Conservation (phyloP, 64 coral and sea anemone species). For the Pachyseris speciosa region DNA sequence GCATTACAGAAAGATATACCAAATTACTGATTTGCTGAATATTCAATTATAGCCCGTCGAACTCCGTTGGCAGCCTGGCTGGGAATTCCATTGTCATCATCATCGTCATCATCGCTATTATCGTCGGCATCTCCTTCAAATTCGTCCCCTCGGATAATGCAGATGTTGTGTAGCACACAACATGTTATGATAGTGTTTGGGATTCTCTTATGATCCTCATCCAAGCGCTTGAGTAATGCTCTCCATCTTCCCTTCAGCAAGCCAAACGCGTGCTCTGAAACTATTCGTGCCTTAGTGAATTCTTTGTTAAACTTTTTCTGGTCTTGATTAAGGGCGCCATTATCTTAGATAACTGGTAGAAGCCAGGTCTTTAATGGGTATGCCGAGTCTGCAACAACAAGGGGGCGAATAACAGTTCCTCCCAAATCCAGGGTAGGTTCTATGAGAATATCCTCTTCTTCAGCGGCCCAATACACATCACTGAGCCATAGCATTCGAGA, state of each 20-base stretch:
- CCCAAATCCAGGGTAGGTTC: constrained; percentile 4
- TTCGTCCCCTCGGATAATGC: constrained; percentile 52
- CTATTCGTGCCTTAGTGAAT: constrained; percentile 45
- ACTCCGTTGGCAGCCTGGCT: constrained; percentile 61
- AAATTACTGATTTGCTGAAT: constrained; percentile 42
- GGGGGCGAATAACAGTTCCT: constrained; percentile 26
- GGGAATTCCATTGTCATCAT: background rate
- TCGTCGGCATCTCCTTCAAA: constrained; percentile 11
- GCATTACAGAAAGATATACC: constrained; percentile 3
- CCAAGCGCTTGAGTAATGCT: no score
- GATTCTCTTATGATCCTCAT: no score
- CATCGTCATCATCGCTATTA: background rate
- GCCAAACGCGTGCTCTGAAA: no score
- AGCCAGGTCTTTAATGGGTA: constrained; percentile 76
- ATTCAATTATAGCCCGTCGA: constrained; percentile 67
- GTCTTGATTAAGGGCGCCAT: constrained; percentile 44
- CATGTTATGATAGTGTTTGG: no score
- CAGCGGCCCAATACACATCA: no score
- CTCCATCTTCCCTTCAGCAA: constrained; percentile 49
- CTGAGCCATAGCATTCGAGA: no score
- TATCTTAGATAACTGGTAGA: no score
- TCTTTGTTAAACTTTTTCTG: constrained; percentile 64
- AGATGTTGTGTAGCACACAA: no score
- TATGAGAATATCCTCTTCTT: no score
- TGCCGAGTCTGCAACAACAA: constrained; percentile 62